Base-by-base conservation (phyloP, 2,888 invertebrate genomes). In the Teleogryllus oceanicus region DNA sequence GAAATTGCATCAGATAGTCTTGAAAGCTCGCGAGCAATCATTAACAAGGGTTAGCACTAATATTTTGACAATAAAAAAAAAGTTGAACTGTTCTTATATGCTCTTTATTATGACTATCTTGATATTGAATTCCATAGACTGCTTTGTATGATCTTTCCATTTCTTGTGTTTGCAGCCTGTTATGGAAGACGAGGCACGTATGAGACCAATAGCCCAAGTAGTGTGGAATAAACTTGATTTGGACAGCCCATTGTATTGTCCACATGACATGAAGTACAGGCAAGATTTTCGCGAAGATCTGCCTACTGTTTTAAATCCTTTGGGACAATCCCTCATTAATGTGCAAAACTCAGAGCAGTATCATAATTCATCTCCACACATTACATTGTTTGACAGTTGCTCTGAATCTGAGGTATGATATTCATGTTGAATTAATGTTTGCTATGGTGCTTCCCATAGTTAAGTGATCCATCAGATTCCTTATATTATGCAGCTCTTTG, bases 11-110 rank as follows among this genome's bases (percentile, higher is more conserved):
- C 89, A 91, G 83, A 92, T 95, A 78, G 88, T 96, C 78, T 85
- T 92, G 75, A 90, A 90, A 84, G 94, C 94, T 0, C 89, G 93
- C 80, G 92, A 93, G 74, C 91, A 93, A 83, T 90, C 93, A 0
- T 84, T 93, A 75, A 90, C 91, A 74, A 91, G 91, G 84, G 85
- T 86, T 16, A 77, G 77, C 49, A 74, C 18, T 20, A 8, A 10
- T 21, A 75, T 8, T 16, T 24, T 75, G 5, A 21, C 74, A 12
- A 74, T 20, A 12, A 12, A 11, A n/a, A 18, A n/a, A n/a, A 18
- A 74, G 5, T 74, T 74, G 74, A 8, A n/a, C 18, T n/a, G 5
- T 11, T 74, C 20, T 11, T 20, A 5, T 74, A n/a, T n/a, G 18
- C 37, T 37, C 4, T 37, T 37, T 37, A 2, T 37, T 37, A 37